Percentiles rank a stretch among this genome's conserved stretches.
Conservation (phyloP, 2,113 vertebrate genomes). For the Plecotus auritus region DNA sequence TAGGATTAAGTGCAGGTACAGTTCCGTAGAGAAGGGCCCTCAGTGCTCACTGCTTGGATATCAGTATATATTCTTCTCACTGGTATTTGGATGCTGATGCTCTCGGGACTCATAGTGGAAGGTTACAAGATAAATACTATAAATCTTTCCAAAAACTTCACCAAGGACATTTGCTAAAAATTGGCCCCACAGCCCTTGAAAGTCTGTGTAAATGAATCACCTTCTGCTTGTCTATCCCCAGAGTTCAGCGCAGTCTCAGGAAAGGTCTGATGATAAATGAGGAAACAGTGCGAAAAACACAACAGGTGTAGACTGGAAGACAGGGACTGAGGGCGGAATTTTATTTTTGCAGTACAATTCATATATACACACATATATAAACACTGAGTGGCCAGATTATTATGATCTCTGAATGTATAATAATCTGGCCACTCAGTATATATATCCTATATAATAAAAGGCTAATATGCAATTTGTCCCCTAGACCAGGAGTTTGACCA, state of each 20-base stretch:
- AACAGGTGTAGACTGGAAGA: not conserved
- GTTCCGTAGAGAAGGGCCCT: not conserved
- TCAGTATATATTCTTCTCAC: rapidly evolving
- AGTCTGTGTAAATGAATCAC: not conserved
- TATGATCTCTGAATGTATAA: too few species aligned
- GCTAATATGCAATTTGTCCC: too few species aligned
- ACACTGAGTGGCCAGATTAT: too few species aligned
- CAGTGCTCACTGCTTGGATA: rapidly evolving
- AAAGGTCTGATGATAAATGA: not conserved
- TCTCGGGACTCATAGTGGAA: not conserved
- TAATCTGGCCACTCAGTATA: too few species aligned
- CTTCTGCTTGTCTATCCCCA: not conserved
- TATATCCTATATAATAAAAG: too few species aligned
- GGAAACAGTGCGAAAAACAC: not conserved
- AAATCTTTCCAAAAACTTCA: not conserved
- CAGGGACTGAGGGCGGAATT: not conserved
- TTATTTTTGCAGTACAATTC: not conserved
- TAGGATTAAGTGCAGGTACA: not conserved
- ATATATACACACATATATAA: not conserved
- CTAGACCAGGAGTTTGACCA: too few species aligned
- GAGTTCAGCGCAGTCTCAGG: not conserved
- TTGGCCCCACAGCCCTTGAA: not conserved
- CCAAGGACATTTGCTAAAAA: not conserved
- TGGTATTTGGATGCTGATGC: not conserved
- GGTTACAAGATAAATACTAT: not conserved